Evolutionary conservation across 2,888 invertebrate species (phyloP), one percentile per base, ranked within the genome.

Genomic region (Drosophila nr. perissopoda): DNA sequence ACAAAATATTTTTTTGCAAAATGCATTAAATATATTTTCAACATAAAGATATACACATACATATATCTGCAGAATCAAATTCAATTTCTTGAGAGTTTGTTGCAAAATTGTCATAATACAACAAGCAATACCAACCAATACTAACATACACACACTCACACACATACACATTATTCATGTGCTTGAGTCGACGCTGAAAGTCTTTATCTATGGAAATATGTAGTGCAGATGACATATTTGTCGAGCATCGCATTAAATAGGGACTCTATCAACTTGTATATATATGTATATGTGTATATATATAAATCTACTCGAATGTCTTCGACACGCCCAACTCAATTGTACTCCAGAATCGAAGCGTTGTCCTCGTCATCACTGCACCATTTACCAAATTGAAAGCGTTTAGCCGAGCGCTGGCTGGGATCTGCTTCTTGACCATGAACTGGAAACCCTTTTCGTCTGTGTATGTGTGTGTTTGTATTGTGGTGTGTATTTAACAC

Each of bases 381-480:
- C 88, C 88, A 87, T 87, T 87, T 82, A 83, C 72, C 86, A 87
- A 88, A 87, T 87, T 88, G 88, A 87, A 86, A 88, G 83, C 88
- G 77, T 82, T 85, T 88, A 85, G 81, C 68, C 60, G 85, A 82
- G 78, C 87, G 87, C 70, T 61, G 51, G 68, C 58, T 52, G 59
- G 66, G 57, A 66, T 52, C 73, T 65, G 74, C 81, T 85, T 77
- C 85, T 88, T 85, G 85, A 80, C 85, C 82, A 82, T 64, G 64
- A 61, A 60, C 68, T 54, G 63, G 46, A 48, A 76, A 79, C 82
- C 85, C 85, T 77, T 88, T 76, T 68, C 21, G 21, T 29, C 21
- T 59, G 40, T 38, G 52, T 38, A 40, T 49, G 27, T 33, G 69
- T 60, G 48, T 53, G 56, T 63, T 16, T 54, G 46, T 46, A 1